Conservation (phyloP, 2,113 vertebrate genomes). For the Austrofundulus limnaeus region DNA sequence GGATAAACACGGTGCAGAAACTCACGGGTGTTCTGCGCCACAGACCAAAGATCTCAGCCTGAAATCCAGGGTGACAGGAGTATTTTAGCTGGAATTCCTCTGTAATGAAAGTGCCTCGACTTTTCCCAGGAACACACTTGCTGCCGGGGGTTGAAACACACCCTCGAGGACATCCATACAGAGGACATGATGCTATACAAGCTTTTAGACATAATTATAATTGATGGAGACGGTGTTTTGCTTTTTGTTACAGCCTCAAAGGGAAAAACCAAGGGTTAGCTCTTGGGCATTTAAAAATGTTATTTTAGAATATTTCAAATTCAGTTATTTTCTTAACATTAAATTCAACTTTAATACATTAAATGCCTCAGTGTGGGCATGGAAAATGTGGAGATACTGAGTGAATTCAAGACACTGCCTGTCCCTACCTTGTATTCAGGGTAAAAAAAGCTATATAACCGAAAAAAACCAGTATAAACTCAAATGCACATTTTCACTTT, state of each 20-base stretch:
- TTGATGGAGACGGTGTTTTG: slow-evolving; percentile 50
- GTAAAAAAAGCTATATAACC: not conserved
- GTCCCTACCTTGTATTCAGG: no score
- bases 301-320: not conserved
- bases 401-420: no score
- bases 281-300: slow-evolving; percentile 9
- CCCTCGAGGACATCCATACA: slow-evolving; percentile 35
- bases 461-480: not conserved
- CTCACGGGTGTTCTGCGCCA: slow-evolving; percentile 74
- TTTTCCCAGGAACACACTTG: slow-evolving; percentile 57
- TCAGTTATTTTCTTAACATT: no score
- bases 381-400: no score
- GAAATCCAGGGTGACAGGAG: slow-evolving; percentile 61
- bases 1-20: slow-evolving; percentile 60
- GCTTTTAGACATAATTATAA: slow-evolving; percentile 50
- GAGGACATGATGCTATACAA: slow-evolving; percentile 36
- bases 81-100: slow-evolving; percentile 61
- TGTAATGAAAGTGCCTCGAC: slow-evolving; percentile 47
- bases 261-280: slow-evolving; percentile 25
- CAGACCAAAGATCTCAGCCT: slow-evolving; percentile 56
- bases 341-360: no score
- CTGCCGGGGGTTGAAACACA: slow-evolving; percentile 54
- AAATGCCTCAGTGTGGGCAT: no score
- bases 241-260: slow-evolving; percentile 38
- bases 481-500: not conserved